phyloP scores from a whole-genome alignment of 2,797 vertebrate species.

The Caiman crocodilus region DNA sequence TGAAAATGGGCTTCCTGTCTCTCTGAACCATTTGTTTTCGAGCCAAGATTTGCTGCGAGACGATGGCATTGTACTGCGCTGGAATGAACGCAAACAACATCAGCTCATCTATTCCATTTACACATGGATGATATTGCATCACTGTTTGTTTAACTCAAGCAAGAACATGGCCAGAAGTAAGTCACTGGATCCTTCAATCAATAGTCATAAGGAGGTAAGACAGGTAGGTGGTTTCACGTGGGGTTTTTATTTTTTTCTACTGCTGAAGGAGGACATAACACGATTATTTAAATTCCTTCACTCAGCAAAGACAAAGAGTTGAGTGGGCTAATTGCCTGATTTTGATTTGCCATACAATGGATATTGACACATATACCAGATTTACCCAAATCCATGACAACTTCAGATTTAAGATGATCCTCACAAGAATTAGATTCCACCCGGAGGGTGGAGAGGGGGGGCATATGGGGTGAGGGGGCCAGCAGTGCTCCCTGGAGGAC shows the following conservation, averaged over 20 bases:
- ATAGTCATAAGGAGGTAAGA: constrained; percentile 48
- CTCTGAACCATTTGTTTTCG: constrained; percentile 35
- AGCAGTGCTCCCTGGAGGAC: too few relatives aligned
- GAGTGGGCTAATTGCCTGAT: neutral
- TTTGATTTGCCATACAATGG: neutral
- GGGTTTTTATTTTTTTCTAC: constrained; percentile 14
- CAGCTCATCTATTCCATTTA: neutral
- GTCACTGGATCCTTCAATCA: constrained; percentile 39
- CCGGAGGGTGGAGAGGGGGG: too few relatives aligned
- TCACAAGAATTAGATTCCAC: too few relatives aligned
- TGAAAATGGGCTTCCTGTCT: constrained; percentile 30
- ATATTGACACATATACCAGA: neutral
- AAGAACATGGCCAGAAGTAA: constrained; percentile 29
- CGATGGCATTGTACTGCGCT: neutral
- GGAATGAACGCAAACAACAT: neutral
- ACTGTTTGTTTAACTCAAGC: constrained; percentile 45
- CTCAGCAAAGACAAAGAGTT: neutral
- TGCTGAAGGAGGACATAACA: constrained; percentile 17
- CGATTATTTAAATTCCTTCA: neutral
- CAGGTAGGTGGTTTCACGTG: constrained; percentile 41
- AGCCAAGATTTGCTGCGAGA: neutral
- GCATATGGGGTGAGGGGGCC: too few relatives aligned
- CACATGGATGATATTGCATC: neutral
- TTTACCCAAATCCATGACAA: too few relatives aligned
- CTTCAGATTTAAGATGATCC: too few relatives aligned